Conservation (phyloP, 2,113 vertebrate species). For the Engystomops pustulosus region DNA sequence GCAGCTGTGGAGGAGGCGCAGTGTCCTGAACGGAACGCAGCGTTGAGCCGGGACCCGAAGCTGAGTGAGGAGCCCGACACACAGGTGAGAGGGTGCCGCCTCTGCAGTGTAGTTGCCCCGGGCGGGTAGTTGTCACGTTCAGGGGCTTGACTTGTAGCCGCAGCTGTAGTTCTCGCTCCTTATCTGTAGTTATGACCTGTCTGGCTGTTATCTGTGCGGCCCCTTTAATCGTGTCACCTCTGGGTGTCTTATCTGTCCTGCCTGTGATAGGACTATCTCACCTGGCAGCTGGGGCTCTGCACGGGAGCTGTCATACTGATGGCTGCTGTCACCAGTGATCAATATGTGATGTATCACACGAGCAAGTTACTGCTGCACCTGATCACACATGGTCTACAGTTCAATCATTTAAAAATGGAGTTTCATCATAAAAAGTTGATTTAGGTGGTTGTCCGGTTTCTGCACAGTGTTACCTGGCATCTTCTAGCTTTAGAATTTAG, state of each 20-base stretch:
- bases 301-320: too few species aligned
- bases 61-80: background rate
- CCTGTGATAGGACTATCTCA: background rate
- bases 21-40: background rate
- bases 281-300: too few species aligned
- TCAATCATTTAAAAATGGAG: too few species aligned
- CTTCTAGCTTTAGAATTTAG: too few species aligned
- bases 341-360: background rate
- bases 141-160: background rate
- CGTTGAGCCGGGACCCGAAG: slow-evolving; percentile 3
- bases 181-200: background rate
- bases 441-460: background rate
- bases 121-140: too few species aligned
- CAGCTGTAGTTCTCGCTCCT: background rate
- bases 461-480: background rate
- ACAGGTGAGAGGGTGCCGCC: slow-evolving; percentile 49
- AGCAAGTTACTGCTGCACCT: too few species aligned
- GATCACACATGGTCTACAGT: too few species aligned
- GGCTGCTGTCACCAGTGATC: too few species aligned
- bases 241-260: background rate
- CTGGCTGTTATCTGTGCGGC: background rate
- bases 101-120: too few species aligned
- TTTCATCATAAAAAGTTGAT: too few species aligned
- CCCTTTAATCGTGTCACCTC: background rate
- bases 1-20: slow-evolving; percentile 14